Evolutionary conservation across 1,140 invertebrate species (phyloP), one percentile per base, ranked within the genome.

Genomic region (Drosophila kepulauana): DNA sequence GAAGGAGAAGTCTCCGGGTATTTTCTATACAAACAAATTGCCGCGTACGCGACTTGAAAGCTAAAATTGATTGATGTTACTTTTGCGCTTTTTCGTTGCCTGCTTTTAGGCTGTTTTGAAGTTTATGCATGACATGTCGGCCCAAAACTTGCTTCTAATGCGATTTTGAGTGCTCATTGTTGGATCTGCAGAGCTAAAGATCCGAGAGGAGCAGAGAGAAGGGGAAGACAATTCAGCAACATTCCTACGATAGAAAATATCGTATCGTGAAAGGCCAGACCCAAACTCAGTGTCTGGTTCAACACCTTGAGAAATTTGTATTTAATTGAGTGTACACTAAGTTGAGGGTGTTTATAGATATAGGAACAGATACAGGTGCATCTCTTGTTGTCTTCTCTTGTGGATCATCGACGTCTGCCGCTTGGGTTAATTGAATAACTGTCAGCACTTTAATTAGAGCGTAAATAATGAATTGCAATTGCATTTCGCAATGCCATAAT

Each of bases 21-120:
- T 89, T 89, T 90, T 88, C 81, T 89, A 89, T 85, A 89, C 85
- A 89, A 89, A 89, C 85, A 89, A 89, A 89, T 89, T 89, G 85
- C 85, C 66, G 81, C 78, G 85, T 89, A 89, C 85, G 85, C 85
- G 85, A 89, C 85, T 81, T 85, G 85, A 89, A 89, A 89, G 75
- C 85, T 56, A 89, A 89, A 89, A 89, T 85, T 89, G 85, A 89
- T 89, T 81, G 85, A 89, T 89, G 85, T 89, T 81, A 74, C 84
- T 82, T 56, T 87, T 89, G 71, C 72, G 68, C 64, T 46, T 56
- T 35, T 38, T 58, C 33, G 57, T 71, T 71, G 78, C 59, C 61
- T 67, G 48, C 64, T 75, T 75, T 79, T 77, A 65, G 79, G 84
- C 49, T 35, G 63, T 66, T 49, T 57, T 52, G 70, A 70, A 64